Percentiles rank a stretch among this genome's conserved stretches.
phyloP scores from a whole-genome alignment of 2,797 vertebrate species.

The Mormyrus hasselquistii region DNA sequence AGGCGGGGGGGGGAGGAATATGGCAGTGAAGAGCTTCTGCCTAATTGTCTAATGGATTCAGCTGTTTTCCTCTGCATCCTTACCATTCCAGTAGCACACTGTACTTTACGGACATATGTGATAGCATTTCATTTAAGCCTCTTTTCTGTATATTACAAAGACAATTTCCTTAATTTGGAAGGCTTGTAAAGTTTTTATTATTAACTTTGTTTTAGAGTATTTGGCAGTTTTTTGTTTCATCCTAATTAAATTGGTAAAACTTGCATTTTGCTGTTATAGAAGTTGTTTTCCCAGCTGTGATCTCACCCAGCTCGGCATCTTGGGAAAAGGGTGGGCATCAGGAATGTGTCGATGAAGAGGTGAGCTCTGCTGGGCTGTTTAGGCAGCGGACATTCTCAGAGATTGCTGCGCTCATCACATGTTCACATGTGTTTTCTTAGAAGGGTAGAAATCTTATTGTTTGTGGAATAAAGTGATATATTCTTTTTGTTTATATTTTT shows the following conservation, averaged over 20 bases:
- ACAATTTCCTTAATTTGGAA: background rate
- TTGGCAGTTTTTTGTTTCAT: background rate
- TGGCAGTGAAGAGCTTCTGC: background rate
- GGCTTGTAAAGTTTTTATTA: background rate
- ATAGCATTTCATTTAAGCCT: background rate
- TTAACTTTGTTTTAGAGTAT: background rate
- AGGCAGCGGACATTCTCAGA: background rate
- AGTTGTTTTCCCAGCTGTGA: background rate
- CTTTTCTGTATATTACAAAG: background rate
- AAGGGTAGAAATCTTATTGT: background rate
- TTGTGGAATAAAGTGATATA: background rate
- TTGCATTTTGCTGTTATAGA: background rate
- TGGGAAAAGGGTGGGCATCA: conserved; percentile 12
- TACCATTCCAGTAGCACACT: background rate
- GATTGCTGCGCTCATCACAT: background rate
- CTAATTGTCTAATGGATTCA: conserved; percentile 6
- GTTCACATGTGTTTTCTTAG: background rate
- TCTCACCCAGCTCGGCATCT: background rate
- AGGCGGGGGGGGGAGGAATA: background rate
- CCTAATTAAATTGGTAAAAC: background rate
- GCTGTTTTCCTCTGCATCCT: background rate
- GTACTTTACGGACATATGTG: background rate
- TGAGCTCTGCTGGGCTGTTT: background rate
- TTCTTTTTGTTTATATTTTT: background rate
- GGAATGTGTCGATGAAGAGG: background rate